These are phyloP conservation scores for Parapsyche elsis DNA, from an alignment of 1,140 invertebrate species.

Conservation along the genomic window DNA sequence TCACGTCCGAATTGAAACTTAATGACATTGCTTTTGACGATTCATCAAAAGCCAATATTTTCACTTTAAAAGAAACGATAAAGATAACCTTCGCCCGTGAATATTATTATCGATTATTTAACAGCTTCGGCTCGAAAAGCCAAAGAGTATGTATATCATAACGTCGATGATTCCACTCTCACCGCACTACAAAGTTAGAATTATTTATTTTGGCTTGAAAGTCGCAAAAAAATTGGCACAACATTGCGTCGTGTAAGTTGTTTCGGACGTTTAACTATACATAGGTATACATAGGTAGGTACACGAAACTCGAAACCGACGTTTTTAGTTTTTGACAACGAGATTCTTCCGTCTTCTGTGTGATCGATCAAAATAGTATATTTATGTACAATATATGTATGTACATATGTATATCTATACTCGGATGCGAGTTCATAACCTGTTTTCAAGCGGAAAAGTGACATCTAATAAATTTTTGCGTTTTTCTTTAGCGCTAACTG, in stretches of 20 bases:
- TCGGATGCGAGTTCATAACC: neutral
- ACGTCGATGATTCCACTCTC: slow-evolving; percentile 9
- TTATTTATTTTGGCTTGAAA: slow-evolving; percentile 20
- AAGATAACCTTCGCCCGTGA: neutral
- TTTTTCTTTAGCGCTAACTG: neutral
- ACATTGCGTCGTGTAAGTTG: neutral
- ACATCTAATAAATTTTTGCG: slow-evolving; percentile 10
- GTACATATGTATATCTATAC: neutral
- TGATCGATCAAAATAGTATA: slow-evolving; percentile 12
- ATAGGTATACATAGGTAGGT: neutral
- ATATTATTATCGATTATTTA: slow-evolving; percentile 17
- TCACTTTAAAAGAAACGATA: neutral
- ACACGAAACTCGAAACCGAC: neutral
- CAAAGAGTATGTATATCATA: neutral
- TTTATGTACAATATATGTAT: neutral
- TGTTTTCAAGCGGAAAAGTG: slow-evolving; percentile 8
- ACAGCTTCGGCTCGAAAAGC: neutral
- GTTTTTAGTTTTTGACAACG: neutral
- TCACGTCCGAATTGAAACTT: neutral
- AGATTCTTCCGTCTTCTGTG: neutral
- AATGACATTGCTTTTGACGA: neutral
- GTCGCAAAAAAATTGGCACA: slow-evolving; percentile 21
- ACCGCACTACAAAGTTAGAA: neutral
- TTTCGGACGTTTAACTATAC: neutral
- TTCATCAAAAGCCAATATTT: neutral